Evolutionary conservation across 2,888 invertebrate species (phyloP).

Genomic region (Seira musarum): DNA sequence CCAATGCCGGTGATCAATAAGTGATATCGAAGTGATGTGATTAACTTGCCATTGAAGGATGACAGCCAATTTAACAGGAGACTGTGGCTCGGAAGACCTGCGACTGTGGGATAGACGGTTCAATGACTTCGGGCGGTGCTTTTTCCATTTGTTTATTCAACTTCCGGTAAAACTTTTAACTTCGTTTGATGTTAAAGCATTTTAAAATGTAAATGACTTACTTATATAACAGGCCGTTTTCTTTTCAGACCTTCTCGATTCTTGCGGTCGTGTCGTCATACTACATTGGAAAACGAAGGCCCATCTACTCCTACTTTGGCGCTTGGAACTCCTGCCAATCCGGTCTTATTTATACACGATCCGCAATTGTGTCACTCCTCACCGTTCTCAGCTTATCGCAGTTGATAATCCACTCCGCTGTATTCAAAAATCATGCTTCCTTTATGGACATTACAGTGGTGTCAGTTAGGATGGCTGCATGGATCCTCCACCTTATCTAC

Average conservation of each 20-base stretch:
- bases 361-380: conserved; percentile 78
- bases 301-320: conserved; percentile 74
- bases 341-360: conserved; percentile 79
- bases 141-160: conserved; percentile 84
- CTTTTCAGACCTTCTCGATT: conserved; percentile 71
- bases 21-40: too few relatives aligned
- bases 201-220: too few relatives aligned
- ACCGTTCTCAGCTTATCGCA: conserved; percentile 75
- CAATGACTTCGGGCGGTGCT: conserved; percentile 87
- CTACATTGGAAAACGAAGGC: conserved; percentile 81
- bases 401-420: conserved; percentile 72
- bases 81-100: conserved; percentile 76
- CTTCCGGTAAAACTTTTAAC: conserved; percentile 78
- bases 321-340: conserved; percentile 79
- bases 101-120: conserved; percentile 80
- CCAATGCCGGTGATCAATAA: too few relatives aligned
- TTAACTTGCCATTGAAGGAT: too few relatives aligned
- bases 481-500: conserved; percentile 87
- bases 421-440: conserved; percentile 70
- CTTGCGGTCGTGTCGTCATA: conserved; percentile 86
- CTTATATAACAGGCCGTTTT: too few relatives aligned
- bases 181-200: too few relatives aligned
- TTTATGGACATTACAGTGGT: conserved; percentile 82
- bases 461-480: conserved; percentile 82
- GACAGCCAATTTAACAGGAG: conserved; percentile 38